Base-by-base conservation (phyloP, 2,113 vertebrate species). In the Rhegmatorhina hoffmannsi region DNA sequence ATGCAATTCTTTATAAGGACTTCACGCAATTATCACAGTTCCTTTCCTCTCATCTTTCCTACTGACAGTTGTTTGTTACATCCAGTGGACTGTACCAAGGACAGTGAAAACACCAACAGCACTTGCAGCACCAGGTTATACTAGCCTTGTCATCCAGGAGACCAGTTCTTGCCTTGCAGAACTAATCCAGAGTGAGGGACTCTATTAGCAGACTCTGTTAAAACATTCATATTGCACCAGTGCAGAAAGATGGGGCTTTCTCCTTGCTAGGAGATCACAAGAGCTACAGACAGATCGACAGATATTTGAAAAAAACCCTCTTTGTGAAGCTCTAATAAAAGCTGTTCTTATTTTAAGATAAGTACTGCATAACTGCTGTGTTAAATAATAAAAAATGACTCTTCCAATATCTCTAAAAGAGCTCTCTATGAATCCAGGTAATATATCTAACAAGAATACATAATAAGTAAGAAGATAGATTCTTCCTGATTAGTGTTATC, bases 281-380 rank as follows among this genome's bases (percentile, higher is more conserved):
- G 1, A 69, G 28, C 28, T 63, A 85, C 6, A 52, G 11, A 43
- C 20, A 40, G 6, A 52, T 67, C 5, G 29, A 67, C 6, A 77
- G 20, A 25, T 64, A 66, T 16, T 50, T 0, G 0, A 26, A 13
- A 29, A 19, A 59, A 21, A 1, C 2, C 29, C 21, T 34, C 34
- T 59, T 38, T 17, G 8, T 13, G 33, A 84, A 36, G 28, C 8
- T 87, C 70, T 78, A 78, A 63, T 26, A 77, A 47, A 90, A 59
- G 4, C 7, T 60, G 3, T 0, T 34, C 53, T 81, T 74, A 69
- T 72, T 87, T 84, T 52, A 68, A 12, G 8, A 8, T 66, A 90
- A 66, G 14, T 73, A 53, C 38, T 76, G 13, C 1, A 5, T 49
- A 76, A 73, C 8, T 56, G 31, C 8, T 36, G 6, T 49, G 80